phyloP scores from a whole-genome alignment of 2,888 invertebrate species.

The Drosophila austrosaltans region DNA sequence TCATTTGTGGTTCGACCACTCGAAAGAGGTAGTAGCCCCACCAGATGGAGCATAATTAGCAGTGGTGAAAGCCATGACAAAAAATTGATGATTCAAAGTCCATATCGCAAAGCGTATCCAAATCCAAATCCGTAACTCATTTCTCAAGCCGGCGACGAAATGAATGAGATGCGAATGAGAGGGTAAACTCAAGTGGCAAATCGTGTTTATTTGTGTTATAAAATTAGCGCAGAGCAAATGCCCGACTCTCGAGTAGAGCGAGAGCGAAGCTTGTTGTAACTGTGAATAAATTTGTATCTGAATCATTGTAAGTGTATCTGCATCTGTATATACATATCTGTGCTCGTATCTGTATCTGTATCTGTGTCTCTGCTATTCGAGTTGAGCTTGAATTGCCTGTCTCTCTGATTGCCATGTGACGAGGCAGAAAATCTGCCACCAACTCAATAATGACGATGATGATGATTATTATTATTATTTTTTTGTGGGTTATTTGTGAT shows the following conservation, averaged over 20 bases:
- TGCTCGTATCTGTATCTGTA: conserved; percentile 13
- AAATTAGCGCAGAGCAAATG: conserved; percentile 68
- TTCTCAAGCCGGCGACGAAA: conserved; percentile 61
- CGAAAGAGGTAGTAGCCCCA: neutral
- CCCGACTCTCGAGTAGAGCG: conserved; percentile 25
- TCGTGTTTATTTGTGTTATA: conserved; percentile 76
- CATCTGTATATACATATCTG: conserved; percentile 20
- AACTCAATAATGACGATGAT: conserved; percentile 31
- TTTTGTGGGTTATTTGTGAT: conserved; percentile 41
- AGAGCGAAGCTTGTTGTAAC: conserved; percentile 2
- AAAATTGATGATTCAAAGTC: conserved; percentile 2
- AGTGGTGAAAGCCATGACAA: conserved; percentile 1
- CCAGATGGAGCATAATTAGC: neutral
- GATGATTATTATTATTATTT: conserved; percentile 38
- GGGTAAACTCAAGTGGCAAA: conserved; percentile 69
- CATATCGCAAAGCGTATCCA: conserved; percentile 7
- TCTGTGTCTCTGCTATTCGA: conserved; percentile 23
- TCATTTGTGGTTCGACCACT: neutral
- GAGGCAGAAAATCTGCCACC: conserved; percentile 62
- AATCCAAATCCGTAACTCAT: conserved; percentile 38
- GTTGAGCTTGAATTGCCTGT: conserved; percentile 57
- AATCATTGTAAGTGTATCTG: conserved; percentile 9
- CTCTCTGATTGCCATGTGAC: conserved; percentile 70
- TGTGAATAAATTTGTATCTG: conserved; percentile 13
- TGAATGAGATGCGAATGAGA: conserved; percentile 43